Evolutionary conservation across 1,140 invertebrate genomes (phyloP).

Genomic region (Oreohelix idahoensis): DNA sequence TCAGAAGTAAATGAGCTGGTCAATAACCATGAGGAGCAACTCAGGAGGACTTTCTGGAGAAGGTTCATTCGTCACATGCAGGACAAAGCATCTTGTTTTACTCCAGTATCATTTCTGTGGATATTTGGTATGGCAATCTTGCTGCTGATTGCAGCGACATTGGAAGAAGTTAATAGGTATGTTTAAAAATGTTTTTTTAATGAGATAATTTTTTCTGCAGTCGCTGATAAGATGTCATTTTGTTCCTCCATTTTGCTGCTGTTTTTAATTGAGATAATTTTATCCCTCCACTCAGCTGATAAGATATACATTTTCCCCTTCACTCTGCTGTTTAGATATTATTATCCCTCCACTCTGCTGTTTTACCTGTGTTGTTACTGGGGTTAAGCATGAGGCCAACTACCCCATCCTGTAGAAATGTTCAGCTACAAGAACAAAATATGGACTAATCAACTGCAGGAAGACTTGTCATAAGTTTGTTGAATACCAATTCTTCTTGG

Average conservation of each 20-base stretch:
- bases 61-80: constrained; percentile 8
- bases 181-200: neutral
- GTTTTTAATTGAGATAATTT: too few species aligned
- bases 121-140: constrained; percentile 3
- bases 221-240: neutral
- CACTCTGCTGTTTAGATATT: neutral
- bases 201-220: neutral
- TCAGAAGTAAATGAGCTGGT: neutral
- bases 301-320: neutral
- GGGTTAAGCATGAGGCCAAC: too few species aligned
- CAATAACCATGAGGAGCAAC: neutral
- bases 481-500: too few species aligned
- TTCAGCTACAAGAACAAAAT: too few species aligned
- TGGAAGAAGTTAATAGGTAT: constrained; percentile 19
- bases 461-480: too few species aligned
- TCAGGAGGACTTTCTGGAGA: neutral
- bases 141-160: constrained; percentile 9
- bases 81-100: constrained; percentile 13
- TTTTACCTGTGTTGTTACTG: neutral
- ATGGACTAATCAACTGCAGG: too few species aligned
- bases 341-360: neutral
- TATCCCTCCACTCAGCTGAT: neutral
- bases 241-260: neutral
- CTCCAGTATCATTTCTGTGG: neutral
- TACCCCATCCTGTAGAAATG: too few species aligned